Percentiles rank a stretch among this genome's conserved stretches.
Conservation (phyloP, 2,797 vertebrate species). For the Neopelma chrysocephalum region DNA sequence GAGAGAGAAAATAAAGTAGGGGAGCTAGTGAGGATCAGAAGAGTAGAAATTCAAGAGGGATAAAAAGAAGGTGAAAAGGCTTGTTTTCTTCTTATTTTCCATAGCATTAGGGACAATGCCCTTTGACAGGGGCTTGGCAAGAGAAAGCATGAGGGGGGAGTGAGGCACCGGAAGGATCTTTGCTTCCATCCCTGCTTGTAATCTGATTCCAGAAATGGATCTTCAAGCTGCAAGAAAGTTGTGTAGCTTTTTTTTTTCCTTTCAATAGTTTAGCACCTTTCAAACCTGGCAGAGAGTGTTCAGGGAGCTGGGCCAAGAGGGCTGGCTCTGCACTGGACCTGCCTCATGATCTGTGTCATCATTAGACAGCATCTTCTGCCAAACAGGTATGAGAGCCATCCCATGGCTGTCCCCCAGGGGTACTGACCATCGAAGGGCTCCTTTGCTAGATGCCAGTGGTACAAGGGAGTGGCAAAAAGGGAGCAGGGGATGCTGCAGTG, state of each 20-base stretch:
- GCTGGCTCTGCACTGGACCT: not conserved
- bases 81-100: not conserved
- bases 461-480: not conserved
- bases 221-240: not conserved
- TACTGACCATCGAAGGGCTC: not conserved
- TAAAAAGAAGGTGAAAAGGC: not conserved
- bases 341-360: rapidly evolving
- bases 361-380: not conserved
- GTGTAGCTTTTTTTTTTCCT: not conserved
- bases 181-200: not conserved
- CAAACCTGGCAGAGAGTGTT: not conserved
- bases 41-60: not conserved
- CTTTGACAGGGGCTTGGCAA: not conserved
- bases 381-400: not conserved
- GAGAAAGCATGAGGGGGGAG: rapidly evolving
- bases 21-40: not conserved
- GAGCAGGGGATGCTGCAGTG: not conserved
- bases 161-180: not conserved
- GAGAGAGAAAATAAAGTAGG: not conserved
- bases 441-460: not conserved
- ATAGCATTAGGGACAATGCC: not conserved
- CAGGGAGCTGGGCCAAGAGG: not conserved
- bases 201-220: not conserved
- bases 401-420: rapidly evolving
- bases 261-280: constrained; percentile 13